These are phyloP conservation scores for Tenualosa ilisha DNA, from an alignment of 2,797 vertebrate species.

Conservation along the genomic window DNA sequence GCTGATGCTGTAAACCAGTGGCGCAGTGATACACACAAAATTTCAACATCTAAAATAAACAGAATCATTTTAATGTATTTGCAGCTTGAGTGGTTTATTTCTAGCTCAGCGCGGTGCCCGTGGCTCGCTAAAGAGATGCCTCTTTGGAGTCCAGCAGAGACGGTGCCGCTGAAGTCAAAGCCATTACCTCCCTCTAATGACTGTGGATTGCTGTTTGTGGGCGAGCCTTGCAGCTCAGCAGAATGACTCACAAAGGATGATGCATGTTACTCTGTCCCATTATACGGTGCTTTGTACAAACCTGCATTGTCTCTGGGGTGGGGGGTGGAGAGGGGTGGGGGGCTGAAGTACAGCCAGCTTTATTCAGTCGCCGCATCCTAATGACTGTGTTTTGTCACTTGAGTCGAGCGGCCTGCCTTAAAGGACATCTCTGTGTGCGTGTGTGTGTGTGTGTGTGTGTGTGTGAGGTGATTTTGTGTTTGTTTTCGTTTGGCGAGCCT, in stretches of 20 bases:
- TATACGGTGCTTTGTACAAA: constrained; percentile 27
- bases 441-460: constrained; percentile 13
- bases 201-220: constrained; percentile 30
- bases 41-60: constrained; percentile 34
- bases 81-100: constrained; percentile 24
- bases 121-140: constrained; percentile 22
- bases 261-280: constrained; percentile 69
- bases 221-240: constrained; percentile 23
- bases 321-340: not conserved
- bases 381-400: constrained; percentile 18
- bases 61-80: constrained; percentile 30
- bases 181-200: constrained; percentile 26
- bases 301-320: constrained; percentile 51
- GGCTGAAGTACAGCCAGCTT: constrained; percentile 59
- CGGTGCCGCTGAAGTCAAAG: not conserved
- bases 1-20: not conserved
- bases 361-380: constrained; percentile 20
- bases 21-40: not conserved
- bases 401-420: not conserved
- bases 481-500: not conserved
- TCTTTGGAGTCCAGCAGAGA: constrained; percentile 32
- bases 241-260: constrained; percentile 65
- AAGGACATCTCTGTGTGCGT: not conserved
- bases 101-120: not conserved
- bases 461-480: constrained; percentile 13